Base-by-base conservation (phyloP, 2,797 vertebrate genomes). In the Thalassophryne amazonica region DNA sequence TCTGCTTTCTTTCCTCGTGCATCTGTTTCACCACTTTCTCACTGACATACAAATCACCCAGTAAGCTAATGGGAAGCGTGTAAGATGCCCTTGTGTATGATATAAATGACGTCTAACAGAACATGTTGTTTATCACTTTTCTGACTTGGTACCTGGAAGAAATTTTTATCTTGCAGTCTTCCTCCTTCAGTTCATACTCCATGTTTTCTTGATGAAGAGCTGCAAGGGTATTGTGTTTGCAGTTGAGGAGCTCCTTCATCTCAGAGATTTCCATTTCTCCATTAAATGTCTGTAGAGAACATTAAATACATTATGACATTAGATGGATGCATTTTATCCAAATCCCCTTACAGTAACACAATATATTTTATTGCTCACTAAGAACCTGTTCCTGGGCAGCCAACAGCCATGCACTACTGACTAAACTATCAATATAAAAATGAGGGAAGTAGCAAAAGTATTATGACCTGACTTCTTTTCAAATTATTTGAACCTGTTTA, bases 11-110 rank as follows among this genome's bases (percentile, higher is more conserved):
- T 78, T 93, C 89, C 32, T 65, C 46, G 10, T 66, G 67, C 72
- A 88, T 81, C 68, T 81, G 81, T 58, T 71, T 80, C 64, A 78
- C 74, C 18, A 75, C 73, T 42, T 85, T 75, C 48, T 83, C 56
- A 7, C 91, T 91, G 57, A 55, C 27, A 58, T 18, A 10, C 28
- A 57, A 47, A 69, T 20, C 36, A 56, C 32, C 57, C 25, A 54
- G 21, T 39, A 36, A 62, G 47, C 58, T 37, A 22, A 52, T 11
- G 16, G 27, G 41, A 53, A 55, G 60, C 58, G 53, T n/a, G 24
- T 13, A 33, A 8, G 4, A 28, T 3, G 28, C 7, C 8, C 3
- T 7, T 40, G 25, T 24, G 37, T 5, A 33, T 27, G 28, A 30
- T 16, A 13, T 14, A 25, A 46, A 14, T 7, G 16, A 50, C 7